Conservation (phyloP, 2,888 invertebrate species). For the Limnephilus auricula region DNA sequence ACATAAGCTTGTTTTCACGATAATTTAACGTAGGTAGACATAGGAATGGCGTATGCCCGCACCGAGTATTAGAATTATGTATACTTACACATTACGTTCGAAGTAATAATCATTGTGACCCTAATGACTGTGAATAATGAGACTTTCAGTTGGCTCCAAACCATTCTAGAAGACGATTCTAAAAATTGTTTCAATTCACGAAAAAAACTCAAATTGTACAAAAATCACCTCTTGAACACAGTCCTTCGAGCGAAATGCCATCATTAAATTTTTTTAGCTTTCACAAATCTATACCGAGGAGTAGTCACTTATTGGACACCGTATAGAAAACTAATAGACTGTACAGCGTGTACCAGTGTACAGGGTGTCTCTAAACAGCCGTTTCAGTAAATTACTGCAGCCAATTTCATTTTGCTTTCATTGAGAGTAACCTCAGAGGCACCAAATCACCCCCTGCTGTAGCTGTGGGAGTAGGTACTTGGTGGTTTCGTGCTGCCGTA, state of each 20-base stretch:
- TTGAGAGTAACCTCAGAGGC: neutral
- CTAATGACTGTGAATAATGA: too few relatives aligned
- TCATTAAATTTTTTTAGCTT: neutral
- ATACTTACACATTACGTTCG: too few relatives aligned
- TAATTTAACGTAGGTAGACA: too few relatives aligned
- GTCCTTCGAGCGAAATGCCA: neutral
- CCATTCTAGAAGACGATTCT: neutral
- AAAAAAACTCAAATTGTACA: neutral
- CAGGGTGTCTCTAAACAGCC: neutral
- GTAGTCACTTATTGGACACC: constrained; percentile 4
- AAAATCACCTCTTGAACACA: neutral
- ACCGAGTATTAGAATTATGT: too few relatives aligned
- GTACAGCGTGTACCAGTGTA: neutral
- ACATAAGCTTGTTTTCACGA: too few relatives aligned
- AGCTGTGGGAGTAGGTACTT: neutral
- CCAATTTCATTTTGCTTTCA: constrained; percentile 34
- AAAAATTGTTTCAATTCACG: neutral
- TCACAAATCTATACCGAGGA: neutral
- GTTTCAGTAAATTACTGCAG: constrained; percentile 26
- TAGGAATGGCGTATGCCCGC: too few relatives aligned
- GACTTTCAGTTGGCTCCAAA: neutral
- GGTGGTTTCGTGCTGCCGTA: neutral
- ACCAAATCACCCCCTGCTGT: neutral
- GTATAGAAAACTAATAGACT: neutral
- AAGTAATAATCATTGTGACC: too few relatives aligned